phyloP scores from a whole-genome alignment of 1,140 invertebrate genomes.

The Lordiphosa mommai region DNA sequence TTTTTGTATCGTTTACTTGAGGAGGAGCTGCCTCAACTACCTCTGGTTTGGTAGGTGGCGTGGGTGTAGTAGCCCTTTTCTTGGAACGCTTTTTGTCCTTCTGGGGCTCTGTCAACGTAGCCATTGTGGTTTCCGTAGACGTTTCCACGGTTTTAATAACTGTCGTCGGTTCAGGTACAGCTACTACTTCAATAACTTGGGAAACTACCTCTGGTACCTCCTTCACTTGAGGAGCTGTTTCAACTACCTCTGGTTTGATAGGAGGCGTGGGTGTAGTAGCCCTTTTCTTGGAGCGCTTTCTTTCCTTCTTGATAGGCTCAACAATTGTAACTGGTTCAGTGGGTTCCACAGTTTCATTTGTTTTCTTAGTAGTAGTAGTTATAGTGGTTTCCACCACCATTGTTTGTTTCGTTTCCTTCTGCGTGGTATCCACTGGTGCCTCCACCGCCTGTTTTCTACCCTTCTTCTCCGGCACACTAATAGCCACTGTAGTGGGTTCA shows the following conservation, averaged over 20 bases:
- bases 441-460: slow-evolving; percentile 24
- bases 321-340: background rate
- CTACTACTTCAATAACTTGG: background rate
- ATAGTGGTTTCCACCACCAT: slow-evolving; percentile 21
- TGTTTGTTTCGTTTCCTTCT: slow-evolving; percentile 7
- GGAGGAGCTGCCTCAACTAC: background rate
- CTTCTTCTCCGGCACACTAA: slow-evolving; percentile 21
- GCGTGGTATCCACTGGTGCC: background rate
- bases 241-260: background rate
- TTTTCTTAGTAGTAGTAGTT: background rate
- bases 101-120: background rate
- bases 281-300: slow-evolving; percentile 2
- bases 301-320: slow-evolving; percentile 12
- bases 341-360: slow-evolving; percentile 15
- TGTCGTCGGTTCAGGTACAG: background rate
- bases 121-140: no score
- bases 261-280: background rate
- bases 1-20: no score
- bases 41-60: background rate
- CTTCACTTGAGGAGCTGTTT: background rate
- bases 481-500: slow-evolving; percentile 1
- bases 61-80: background rate
- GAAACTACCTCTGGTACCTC: no score
- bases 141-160: no score
- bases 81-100: slow-evolving; percentile 14